These are phyloP conservation scores for Eulemur rufifrons DNA, from an alignment of 2,113 vertebrate genomes.

Conservation along the genomic window DNA sequence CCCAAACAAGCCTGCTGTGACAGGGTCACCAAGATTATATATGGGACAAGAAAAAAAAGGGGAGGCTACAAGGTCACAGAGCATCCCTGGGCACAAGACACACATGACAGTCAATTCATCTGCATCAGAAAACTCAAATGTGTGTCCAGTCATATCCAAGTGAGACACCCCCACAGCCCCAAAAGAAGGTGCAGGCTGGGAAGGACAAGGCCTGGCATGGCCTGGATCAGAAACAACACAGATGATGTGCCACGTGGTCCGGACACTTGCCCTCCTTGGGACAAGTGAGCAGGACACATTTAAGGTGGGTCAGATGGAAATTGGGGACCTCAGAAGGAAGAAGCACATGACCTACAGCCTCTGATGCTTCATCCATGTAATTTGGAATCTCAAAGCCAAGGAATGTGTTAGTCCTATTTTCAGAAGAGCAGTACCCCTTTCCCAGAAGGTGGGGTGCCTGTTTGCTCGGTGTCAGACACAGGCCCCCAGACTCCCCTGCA, in stretches of 20 bases:
- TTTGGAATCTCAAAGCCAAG: background rate
- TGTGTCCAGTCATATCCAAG: background rate
- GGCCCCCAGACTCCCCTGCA: background rate
- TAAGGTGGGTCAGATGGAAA: background rate
- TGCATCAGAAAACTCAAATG: background rate
- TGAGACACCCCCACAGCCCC: background rate
- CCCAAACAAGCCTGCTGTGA: background rate
- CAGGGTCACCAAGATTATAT: background rate
- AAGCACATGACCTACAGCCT: background rate
- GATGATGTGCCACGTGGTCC: background rate
- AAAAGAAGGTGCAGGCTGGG: background rate
- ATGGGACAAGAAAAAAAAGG: background rate
- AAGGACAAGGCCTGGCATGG: background rate
- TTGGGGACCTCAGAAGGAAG: background rate
- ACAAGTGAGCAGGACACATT: background rate
- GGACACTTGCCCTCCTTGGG: background rate
- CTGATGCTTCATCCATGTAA: background rate
- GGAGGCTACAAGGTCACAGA: too few relatives aligned
- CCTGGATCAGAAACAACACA: background rate
- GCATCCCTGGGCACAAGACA: background rate
- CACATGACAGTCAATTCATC: background rate
- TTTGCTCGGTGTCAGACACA: background rate
- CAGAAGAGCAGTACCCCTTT: background rate
- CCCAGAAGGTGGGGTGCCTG: background rate
- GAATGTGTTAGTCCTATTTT: background rate